phyloP scores from a whole-genome alignment of 2,113 vertebrate species.

The Oncorhynchus tshawytscha region DNA sequence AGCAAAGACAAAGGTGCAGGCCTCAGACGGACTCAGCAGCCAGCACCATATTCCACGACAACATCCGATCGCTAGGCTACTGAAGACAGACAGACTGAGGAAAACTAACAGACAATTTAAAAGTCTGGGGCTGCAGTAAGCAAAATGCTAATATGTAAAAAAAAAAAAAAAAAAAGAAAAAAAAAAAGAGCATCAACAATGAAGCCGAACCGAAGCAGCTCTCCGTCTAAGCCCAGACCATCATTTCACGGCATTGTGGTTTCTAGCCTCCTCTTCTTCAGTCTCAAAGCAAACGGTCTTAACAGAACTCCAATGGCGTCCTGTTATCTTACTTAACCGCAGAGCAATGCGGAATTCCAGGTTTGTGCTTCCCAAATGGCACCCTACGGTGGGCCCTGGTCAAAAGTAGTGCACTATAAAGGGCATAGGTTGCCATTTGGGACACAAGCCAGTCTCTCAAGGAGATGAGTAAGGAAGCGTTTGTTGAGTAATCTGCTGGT shows the following conservation, averaged over 20 bases:
- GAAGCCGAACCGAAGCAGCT: too few relatives aligned
- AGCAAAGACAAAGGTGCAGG: conserved; percentile 38
- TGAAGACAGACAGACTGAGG: background rate
- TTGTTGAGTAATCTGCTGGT: conserved; percentile 27
- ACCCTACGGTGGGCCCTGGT: too few relatives aligned
- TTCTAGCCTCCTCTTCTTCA: background rate
- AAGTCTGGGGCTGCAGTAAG: background rate
- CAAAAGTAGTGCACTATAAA: too few relatives aligned
- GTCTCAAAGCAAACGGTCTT: conserved; percentile 10
- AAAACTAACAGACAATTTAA: background rate
- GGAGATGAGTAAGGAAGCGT: conserved; percentile 18
- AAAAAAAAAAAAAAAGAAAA: background rate
- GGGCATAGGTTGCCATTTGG: too few relatives aligned
- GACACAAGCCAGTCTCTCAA: conserved; percentile 5
- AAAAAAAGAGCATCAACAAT: background rate
- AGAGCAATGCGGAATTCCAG: conserved; percentile 10
- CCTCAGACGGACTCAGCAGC: background rate
- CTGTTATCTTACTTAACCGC: background rate
- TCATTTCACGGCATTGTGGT: too few relatives aligned
- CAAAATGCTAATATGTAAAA: background rate
- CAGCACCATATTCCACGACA: background rate
- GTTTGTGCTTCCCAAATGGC: too few relatives aligned
- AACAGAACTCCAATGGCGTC: conserved; percentile 24
- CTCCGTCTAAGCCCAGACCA: too few relatives aligned
- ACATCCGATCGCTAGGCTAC: background rate